These are phyloP conservation scores for Anisognathus igniventris DNA, from an alignment of 2,797 vertebrate genomes.

Conservation along the genomic window DNA sequence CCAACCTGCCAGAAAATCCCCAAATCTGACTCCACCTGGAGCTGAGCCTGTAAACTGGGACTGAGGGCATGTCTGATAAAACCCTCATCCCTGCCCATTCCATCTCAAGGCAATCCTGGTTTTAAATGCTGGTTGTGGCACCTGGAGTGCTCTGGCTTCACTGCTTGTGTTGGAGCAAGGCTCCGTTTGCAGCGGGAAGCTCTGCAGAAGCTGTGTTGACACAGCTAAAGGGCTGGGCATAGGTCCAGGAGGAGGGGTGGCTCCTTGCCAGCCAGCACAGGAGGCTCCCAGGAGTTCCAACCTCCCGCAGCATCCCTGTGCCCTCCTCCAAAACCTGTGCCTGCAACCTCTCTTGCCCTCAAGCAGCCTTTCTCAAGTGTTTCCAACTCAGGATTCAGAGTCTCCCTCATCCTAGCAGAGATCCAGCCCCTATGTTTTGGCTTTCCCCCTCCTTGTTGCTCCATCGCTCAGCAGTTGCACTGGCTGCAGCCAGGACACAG, in stretches of 20 bases:
- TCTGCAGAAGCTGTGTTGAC: not conserved
- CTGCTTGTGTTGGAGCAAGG: not conserved
- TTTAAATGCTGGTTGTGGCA: not conserved
- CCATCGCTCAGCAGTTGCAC: not conserved
- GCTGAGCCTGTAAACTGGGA: not conserved
- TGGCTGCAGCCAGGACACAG: not conserved
- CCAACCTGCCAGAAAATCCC: not conserved
- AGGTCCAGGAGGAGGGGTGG: not conserved
- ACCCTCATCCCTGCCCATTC: not conserved
- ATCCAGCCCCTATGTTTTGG: fast-evolving
- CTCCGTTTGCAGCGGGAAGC: not conserved
- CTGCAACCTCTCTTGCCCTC: not conserved
- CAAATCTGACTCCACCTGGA: not conserved
- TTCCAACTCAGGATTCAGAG: not conserved
- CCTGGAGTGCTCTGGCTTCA: not conserved
- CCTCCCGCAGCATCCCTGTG: not conserved
- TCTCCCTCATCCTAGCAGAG: not conserved
- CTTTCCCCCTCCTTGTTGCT: not conserved
- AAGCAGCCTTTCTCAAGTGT: not conserved
- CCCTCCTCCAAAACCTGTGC: not conserved
- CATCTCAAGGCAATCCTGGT: not conserved
- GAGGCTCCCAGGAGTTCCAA: not conserved
- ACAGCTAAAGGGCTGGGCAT: not conserved
- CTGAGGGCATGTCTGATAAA: not conserved
- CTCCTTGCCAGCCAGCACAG: not conserved